Evolutionary conservation across 2,888 invertebrate species (phyloP).

Genomic region (Hylaea fasciaria): DNA sequence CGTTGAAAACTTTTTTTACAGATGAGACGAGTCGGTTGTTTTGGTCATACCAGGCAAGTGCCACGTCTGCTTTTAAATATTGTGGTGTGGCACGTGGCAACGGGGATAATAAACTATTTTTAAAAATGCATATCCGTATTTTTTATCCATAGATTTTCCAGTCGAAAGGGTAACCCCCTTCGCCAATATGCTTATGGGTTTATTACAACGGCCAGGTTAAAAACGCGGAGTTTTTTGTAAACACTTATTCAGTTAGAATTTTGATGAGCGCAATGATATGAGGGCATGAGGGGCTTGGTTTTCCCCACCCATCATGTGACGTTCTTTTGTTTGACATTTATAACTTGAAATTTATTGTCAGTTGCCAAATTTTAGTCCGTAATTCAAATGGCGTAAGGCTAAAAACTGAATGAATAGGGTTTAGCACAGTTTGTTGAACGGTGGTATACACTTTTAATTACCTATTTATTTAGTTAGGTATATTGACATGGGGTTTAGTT

Average conservation of each 20-base stretch:
- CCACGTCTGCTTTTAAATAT: too few relatives aligned
- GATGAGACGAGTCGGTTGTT: too few relatives aligned
- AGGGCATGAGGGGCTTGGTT: conserved; percentile 1
- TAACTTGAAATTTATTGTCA: too few relatives aligned
- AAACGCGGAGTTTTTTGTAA: background rate
- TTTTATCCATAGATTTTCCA: background rate
- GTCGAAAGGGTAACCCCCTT: conserved; percentile 22
- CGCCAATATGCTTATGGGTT: background rate
- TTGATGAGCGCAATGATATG: too few relatives aligned
- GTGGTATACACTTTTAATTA: too few relatives aligned
- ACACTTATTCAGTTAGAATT: conserved; percentile 1
- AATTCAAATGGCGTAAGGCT: background rate
- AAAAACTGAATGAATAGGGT: background rate
- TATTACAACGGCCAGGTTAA: conserved; percentile 2
- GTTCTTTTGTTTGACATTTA: conserved; percentile 1
- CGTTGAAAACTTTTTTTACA: too few relatives aligned
- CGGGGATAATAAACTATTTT: too few relatives aligned
- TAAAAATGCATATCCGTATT: too few relatives aligned
- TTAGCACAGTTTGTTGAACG: too few relatives aligned
- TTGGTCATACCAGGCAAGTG: too few relatives aligned
- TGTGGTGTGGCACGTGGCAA: too few relatives aligned
- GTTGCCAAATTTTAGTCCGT: background rate
- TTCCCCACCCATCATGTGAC: conserved; percentile 1
- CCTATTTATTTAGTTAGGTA: background rate
- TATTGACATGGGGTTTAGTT: too few relatives aligned